Evolutionary conservation across 2,113 vertebrate species (phyloP), one percentile per base, ranked within the genome.

Genomic region (Athene cunicularia): DNA sequence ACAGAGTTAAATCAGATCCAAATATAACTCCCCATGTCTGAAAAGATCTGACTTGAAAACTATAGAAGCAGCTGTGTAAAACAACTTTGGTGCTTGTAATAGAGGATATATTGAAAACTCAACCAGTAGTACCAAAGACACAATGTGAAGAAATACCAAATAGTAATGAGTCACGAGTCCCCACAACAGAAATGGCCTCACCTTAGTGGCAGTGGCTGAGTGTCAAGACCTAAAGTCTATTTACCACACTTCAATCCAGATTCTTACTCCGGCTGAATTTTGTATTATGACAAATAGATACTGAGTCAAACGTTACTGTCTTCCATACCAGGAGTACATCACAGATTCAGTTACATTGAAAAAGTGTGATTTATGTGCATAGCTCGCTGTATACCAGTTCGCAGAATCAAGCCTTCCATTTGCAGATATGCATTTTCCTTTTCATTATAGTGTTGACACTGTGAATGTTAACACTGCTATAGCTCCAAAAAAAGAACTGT

Each of bases 121-220:
- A 66, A 26, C 6, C 67, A 76, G 49, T 14, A 58, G 8, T n/a
- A 80, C 37, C 7, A 43, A 68, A 41, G 28, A 26, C 35, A 67
- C 23, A 63, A 9, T 1, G 18, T 35, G 41, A 70, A 63, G 27
- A 50, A 60, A 21, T 16, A 70, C 9, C 7, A 47, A 62, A 28
- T 2, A 47, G 21, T 4, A 49, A 24, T 3, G 14, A 39, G 49
- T 33, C n/a, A 23, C 0, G 1, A 80, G 12, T 39, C 3, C 39
- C 33, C 2, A 3, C 49, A 30, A 14, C 3, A 67, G 60, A 76
- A 86, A 52, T 14, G 53, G 35, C 35, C 58, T 75, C 71, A 68
- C 12, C 45, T 22, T 0, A 68, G 53, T 27, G 18, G 17, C 39
- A 41, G 22, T 37, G 21, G 37, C 37, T 43, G 30, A 90, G 10